Evolutionary conservation across 2,888 invertebrate genomes (phyloP).

Genomic region (Chironomus tentans): DNA sequence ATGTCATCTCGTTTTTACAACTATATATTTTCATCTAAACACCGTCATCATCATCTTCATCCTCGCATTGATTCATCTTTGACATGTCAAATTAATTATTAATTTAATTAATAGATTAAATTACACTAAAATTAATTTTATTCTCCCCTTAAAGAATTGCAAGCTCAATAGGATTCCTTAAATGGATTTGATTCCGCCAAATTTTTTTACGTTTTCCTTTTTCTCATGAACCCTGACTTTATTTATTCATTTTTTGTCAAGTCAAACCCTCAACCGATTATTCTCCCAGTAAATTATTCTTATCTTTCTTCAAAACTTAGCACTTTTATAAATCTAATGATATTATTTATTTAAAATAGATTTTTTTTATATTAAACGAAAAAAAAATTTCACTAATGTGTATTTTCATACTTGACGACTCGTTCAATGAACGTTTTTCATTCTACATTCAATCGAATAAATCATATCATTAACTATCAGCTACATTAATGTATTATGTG

Average conservation of each 20-base stretch:
- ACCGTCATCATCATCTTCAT: neutral
- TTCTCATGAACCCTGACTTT: neutral
- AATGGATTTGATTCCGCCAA: neutral
- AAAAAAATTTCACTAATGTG: neutral
- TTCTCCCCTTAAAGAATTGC: neutral
- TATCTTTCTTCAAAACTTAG: neutral
- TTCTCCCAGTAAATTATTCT: neutral
- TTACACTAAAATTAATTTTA: neutral
- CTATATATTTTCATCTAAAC: neutral
- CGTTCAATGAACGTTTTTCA: too few relatives aligned
- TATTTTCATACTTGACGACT: too few relatives aligned
- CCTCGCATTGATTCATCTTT: neutral
- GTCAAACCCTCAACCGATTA: neutral
- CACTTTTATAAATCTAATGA: constrained; percentile 13
- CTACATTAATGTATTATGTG: neutral
- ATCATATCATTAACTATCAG: neutral
- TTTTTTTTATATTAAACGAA: neutral
- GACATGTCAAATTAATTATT: neutral
- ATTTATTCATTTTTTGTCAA: too few relatives aligned
- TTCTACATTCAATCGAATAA: too few relatives aligned
- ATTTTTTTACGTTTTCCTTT: neutral
- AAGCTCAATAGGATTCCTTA: neutral
- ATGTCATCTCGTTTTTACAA: neutral
- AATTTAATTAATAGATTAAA: neutral
- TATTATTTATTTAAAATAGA: constrained; percentile 1